Conservation (phyloP, 2,888 invertebrate genomes). For the Caradrina kadenii region DNA sequence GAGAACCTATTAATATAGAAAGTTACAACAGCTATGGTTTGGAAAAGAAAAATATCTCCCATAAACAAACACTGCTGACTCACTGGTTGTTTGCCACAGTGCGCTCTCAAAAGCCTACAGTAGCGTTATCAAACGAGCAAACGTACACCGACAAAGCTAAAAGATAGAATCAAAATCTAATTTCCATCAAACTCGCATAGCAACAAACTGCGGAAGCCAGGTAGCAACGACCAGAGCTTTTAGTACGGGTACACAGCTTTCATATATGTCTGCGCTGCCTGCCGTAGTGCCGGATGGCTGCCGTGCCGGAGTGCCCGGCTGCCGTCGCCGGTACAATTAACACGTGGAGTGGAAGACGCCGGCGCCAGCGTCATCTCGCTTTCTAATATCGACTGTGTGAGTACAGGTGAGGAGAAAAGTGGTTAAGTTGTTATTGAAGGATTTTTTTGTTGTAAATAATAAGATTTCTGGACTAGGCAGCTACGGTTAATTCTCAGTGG, state of each 20-base stretch:
- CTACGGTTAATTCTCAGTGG: too few relatives aligned
- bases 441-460: background rate
- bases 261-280: slow-evolving; percentile 69
- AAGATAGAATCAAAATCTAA: slow-evolving; percentile 12
- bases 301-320: slow-evolving; percentile 8
- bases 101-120: background rate
- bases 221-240: slow-evolving; percentile 35
- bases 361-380: slow-evolving; percentile 77
- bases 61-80: background rate
- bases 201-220: slow-evolving; percentile 36
- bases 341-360: slow-evolving; percentile 73
- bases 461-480: too few relatives aligned
- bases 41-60: background rate
- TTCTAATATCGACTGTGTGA: slow-evolving; percentile 80
- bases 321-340: slow-evolving; percentile 72
- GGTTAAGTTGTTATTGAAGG: background rate
- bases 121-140: background rate
- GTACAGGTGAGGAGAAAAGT: slow-evolving; percentile 65
- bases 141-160: background rate
- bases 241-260: slow-evolving; percentile 67
- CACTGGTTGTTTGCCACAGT: background rate
- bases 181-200: slow-evolving; percentile 28
- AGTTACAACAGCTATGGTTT: background rate
- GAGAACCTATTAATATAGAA: background rate
- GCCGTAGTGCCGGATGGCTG: slow-evolving; percentile 12